Percentiles rank a stretch among this genome's conserved stretches.
phyloP scores from a whole-genome alignment of 2,113 vertebrate genomes.

The Hippocampus mohnikei region DNA sequence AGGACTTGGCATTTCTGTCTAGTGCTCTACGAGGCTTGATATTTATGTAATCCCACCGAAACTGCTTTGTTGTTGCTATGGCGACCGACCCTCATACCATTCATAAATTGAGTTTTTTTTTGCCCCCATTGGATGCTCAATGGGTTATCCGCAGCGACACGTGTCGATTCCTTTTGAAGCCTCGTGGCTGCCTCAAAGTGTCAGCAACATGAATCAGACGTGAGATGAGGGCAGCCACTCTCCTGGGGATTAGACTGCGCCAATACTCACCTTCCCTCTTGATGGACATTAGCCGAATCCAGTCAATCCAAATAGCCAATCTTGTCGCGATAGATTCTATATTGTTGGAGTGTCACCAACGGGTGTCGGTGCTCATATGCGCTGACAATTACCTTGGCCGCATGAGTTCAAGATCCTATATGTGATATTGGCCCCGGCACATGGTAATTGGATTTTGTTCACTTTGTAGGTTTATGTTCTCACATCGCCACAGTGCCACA shows the following conservation, averaged over 20 bases:
- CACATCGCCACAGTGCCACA: constrained; percentile 25
- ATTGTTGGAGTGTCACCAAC: constrained; percentile 46
- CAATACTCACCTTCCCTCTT: constrained; percentile 32
- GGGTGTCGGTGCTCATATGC: constrained; percentile 37
- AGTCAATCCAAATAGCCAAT: constrained; percentile 54
- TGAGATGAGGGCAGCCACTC: constrained; percentile 17
- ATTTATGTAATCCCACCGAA: constrained; percentile 16
- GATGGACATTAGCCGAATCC: constrained; percentile 55
- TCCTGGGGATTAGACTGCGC: constrained; percentile 33
- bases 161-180: constrained; percentile 25
- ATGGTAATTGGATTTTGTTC: constrained; percentile 64
- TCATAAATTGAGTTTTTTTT: constrained; percentile 23
- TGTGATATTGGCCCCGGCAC: constrained; percentile 25
- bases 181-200: constrained; percentile 11
- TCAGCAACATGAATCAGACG: constrained; percentile 20
- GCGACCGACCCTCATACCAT: constrained; percentile 20
- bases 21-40: not conserved
- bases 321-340: constrained; percentile 20
- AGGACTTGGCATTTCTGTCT: constrained; percentile 4
- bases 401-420: constrained; percentile 45
- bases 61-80: constrained; percentile 24
- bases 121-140: constrained; percentile 4
- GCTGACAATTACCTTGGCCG: constrained; percentile 39
- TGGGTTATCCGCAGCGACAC: constrained; percentile 4
- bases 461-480: constrained; percentile 44